A percentile compares a stretch with the other conserved stretches of the same genome.
phyloP scores from a whole-genome alignment of 1,140 invertebrate genomes.

The Drosophila elegans region DNA sequence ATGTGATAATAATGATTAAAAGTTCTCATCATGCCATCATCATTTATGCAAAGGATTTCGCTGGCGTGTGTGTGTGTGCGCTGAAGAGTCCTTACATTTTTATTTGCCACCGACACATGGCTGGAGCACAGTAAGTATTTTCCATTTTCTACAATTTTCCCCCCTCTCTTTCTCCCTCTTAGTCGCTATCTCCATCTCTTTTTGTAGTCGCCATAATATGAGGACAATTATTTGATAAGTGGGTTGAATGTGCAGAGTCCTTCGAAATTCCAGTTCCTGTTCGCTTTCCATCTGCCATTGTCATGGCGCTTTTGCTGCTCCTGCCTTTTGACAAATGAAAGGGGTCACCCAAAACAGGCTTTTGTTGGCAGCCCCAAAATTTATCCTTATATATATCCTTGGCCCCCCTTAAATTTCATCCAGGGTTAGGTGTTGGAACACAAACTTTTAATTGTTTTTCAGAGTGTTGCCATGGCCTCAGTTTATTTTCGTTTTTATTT shows the following conservation, averaged over 20 bases:
- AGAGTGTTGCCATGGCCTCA: conserved; percentile 41
- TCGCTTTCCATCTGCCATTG: conserved; percentile 41
- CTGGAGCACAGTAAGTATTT: conserved; percentile 61
- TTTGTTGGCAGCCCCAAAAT: conserved; percentile 18
- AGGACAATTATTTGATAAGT: conserved; percentile 83
- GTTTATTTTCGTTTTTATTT: conserved; percentile 40
- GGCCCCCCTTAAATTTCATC: not conserved
- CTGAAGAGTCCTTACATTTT: conserved; percentile 69
- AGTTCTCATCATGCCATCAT: conserved; percentile 82
- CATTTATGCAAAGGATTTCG: conserved; percentile 84
- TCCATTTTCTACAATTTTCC: conserved; percentile 66
- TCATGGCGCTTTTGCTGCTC: conserved; percentile 23
- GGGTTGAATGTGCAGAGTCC: conserved; percentile 59
- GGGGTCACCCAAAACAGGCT: conserved; percentile 55
- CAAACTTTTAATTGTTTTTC: conserved; percentile 82
- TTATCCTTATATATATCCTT: conserved; percentile 13
- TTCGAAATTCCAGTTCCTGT: not conserved
- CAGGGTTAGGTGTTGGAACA: conserved; percentile 55
- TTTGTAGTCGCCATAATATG: conserved; percentile 71
- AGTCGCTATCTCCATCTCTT: conserved; percentile 29
- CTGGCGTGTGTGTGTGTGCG: conserved; percentile 31
- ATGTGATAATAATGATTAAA: conserved; percentile 85
- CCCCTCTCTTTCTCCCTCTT: conserved; percentile 1
- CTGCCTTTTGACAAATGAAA: conserved; percentile 67
- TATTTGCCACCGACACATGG: conserved; percentile 73